These are phyloP conservation scores for Bombylius discolor DNA, from an alignment of 2,888 invertebrate species.

Conservation along the genomic window DNA sequence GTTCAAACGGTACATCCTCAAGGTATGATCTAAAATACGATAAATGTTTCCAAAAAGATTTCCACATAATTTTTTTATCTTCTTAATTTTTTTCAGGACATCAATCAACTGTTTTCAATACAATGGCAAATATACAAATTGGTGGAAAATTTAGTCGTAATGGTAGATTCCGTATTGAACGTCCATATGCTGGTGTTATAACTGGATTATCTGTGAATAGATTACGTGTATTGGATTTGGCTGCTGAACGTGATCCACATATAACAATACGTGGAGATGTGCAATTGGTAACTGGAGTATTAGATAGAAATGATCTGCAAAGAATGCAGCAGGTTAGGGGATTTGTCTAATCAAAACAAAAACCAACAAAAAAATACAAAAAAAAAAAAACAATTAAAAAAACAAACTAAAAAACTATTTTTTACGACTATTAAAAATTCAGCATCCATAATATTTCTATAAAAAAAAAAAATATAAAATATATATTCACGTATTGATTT, in stretches of 20 bases:
- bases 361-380: constrained; percentile 5
- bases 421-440: not conserved
- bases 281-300: constrained; percentile 57
- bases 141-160: constrained; percentile 55
- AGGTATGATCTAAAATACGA: constrained; percentile 43
- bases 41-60: not conserved
- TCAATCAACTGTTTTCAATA: constrained; percentile 79
- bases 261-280: constrained; percentile 73
- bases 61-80: not conserved
- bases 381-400: not conserved
- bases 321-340: constrained; percentile 73
- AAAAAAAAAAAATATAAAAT: not conserved
- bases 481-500: no score
- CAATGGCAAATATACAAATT: constrained; percentile 76
- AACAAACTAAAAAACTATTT: not conserved
- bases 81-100: constrained; percentile 43
- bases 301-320: constrained; percentile 64
- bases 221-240: constrained; percentile 68
- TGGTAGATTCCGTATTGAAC: constrained; percentile 53
- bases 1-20: constrained; percentile 72
- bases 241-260: constrained; percentile 68
- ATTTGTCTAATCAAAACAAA: constrained; percentile 24
- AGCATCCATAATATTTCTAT: not conserved
- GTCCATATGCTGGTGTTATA: constrained; percentile 76
- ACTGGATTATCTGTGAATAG: constrained; percentile 85